phyloP scores from a whole-genome alignment of 53 echinoderm and acorn worm species.

The Astropecten irregularis region DNA sequence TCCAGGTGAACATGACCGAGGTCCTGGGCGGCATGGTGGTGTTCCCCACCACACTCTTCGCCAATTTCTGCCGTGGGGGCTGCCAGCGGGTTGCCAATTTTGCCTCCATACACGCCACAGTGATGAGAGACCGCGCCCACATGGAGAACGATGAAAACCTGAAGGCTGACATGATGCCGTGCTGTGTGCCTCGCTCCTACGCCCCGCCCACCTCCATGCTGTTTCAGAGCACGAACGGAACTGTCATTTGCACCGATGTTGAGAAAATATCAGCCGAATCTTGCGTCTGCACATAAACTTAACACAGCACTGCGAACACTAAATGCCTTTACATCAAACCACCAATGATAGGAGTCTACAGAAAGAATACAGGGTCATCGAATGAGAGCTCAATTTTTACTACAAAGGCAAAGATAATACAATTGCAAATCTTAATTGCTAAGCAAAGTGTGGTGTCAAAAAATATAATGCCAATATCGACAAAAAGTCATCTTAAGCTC shows the following conservation, averaged over 20 bases:
- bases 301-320: too few species aligned
- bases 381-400: too few species aligned
- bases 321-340: background rate
- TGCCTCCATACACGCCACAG: background rate
- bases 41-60: background rate
- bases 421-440: too few species aligned
- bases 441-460: too few species aligned
- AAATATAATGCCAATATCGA: too few species aligned
- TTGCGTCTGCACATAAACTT: conserved; percentile 8
- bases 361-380: too few species aligned
- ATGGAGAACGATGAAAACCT: background rate
- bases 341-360: too few species aligned
- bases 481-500: too few species aligned
- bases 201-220: background rate
- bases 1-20: background rate
- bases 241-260: background rate
- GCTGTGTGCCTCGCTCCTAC: conserved; percentile 23
- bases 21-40: conserved; percentile 2
- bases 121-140: conserved; percentile 20
- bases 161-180: background rate
- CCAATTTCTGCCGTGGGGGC: conserved; percentile 38
- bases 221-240: background rate
- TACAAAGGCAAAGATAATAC: too few species aligned
- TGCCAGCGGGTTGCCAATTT: background rate
- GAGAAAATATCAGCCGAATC: background rate